Evolutionary conservation across 2,797 vertebrate species (phyloP), one percentile per base, ranked within the genome.

Genomic region (Threskiornis aethiopicus): DNA sequence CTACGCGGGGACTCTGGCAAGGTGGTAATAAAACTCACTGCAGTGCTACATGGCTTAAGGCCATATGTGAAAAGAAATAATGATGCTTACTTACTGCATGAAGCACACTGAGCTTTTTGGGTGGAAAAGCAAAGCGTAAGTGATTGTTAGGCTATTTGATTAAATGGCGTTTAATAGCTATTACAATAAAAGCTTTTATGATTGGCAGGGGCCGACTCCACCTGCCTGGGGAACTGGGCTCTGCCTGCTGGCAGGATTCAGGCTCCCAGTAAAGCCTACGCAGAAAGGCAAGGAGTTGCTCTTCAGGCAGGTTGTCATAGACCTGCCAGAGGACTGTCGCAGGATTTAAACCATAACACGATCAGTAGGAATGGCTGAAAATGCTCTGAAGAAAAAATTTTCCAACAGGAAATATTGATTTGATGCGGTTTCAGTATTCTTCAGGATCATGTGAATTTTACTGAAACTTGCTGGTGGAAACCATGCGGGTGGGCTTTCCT

Each of bases 1-100:
- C 65, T 31, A 3, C 0, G 0, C 2, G 2, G 26, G 69, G 77
- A 33, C 33, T 35, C 26, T 37, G 71, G 64, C 44, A 52, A 58
- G 51, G 77, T 11, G 62, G 37, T 39, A 28, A 3, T 7, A 51
- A 76, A 94, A 28, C 47, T 61, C 47, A 16, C 44, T 42, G 73
- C 61, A 20, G 41, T 6, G n/a, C 37, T 3, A 11, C 11, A 6
- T 31, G 69, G 35, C 71, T 58, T 61, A 31, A 79, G 87, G 71
- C 54, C 65, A 4, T 19, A 0, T 6, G 28, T 39, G 65, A 28
- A 55, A 70, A 75, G 25, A 51, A 81, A 55, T 2, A 21, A n/a
- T 4, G 49, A 41, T 51, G 67, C 57, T 67, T 52, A 8, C 37
- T 29, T 52, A 55, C 46, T n/a, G 80, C 26, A 2, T 25, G 25